These are phyloP conservation scores for Poecilia latipinna DNA, from an alignment of 2,113 vertebrate genomes.

Conservation along the genomic window DNA sequence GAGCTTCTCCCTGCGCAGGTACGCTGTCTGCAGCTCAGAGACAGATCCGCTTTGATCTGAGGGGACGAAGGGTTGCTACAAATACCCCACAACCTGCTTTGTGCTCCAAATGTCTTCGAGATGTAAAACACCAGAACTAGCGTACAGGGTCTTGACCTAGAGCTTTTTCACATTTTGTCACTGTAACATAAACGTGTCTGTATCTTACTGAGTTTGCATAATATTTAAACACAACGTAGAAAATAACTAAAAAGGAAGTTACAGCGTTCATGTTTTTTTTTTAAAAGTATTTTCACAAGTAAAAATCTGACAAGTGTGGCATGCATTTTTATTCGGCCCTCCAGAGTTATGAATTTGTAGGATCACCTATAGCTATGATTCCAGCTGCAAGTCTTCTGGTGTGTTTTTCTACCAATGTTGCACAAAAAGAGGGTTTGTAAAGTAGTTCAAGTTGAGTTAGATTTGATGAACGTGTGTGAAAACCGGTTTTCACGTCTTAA, in stretches of 20 bases:
- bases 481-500: background rate
- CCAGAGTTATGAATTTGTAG: background rate
- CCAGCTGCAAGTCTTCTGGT: background rate
- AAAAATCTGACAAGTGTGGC: background rate
- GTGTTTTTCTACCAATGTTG: background rate
- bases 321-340: background rate
- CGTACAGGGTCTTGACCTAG: background rate
- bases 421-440: background rate
- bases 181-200: too few species aligned
- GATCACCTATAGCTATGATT: background rate
- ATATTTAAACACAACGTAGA: background rate
- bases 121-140: background rate
- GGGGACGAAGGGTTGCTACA: constrained; percentile 63
- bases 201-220: background rate
- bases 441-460: background rate
- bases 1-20: constrained; percentile 50
- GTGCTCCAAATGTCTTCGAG: constrained; percentile 3
- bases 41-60: constrained; percentile 68
- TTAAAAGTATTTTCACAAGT: too few species aligned
- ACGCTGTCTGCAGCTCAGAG: constrained; percentile 49
- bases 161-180: background rate
- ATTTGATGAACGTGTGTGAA: background rate
- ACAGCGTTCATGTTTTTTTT: too few species aligned
- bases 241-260: background rate
- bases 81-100: constrained; percentile 55